A percentile compares a stretch with the other conserved stretches of the same genome.
Conservation (phyloP, 2,888 invertebrate genomes). For the Machimus rusticus region DNA sequence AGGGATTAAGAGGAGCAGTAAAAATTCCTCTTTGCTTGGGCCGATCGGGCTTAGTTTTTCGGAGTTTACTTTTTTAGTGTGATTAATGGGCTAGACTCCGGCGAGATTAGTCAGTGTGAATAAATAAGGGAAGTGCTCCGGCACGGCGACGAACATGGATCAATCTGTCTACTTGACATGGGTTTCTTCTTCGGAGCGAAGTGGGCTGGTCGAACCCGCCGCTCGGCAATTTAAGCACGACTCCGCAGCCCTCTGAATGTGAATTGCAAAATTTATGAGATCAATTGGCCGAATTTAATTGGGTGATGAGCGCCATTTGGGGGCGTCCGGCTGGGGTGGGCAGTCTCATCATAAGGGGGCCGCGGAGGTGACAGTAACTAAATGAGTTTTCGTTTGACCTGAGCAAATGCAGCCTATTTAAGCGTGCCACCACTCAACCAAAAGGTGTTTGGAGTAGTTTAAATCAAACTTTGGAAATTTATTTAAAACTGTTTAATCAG, state of each 20-base stretch:
- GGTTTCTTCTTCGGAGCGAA: not conserved
- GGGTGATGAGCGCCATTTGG: constrained; percentile 22
- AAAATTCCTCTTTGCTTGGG: not conserved
- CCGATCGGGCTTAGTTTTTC: not conserved
- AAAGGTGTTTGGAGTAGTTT: not conserved
- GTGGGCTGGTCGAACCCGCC: not conserved
- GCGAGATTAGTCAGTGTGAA: not conserved
- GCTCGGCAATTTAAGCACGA: not conserved
- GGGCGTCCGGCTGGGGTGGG: not conserved
- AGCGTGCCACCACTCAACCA: not conserved
- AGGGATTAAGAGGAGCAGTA: not conserved
- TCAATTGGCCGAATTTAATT: constrained; percentile 31
- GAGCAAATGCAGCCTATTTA: not conserved
- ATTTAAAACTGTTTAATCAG: constrained; percentile 10
- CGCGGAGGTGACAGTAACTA: not conserved
- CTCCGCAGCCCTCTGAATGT: not conserved
- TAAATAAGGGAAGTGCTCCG: constrained; percentile 22
- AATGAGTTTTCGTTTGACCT: constrained; percentile 13
- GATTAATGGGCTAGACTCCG: constrained; percentile 2
- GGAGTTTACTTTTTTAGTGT: constrained; percentile 22
- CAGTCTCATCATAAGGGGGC: not conserved
- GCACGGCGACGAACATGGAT: not conserved
- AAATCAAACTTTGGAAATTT: constrained; percentile 13
- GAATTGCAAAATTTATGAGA: constrained; percentile 21
- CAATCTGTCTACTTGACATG: constrained; percentile 31